Base-by-base conservation (phyloP, 2,113 vertebrate genomes). In the Channa argus region DNA sequence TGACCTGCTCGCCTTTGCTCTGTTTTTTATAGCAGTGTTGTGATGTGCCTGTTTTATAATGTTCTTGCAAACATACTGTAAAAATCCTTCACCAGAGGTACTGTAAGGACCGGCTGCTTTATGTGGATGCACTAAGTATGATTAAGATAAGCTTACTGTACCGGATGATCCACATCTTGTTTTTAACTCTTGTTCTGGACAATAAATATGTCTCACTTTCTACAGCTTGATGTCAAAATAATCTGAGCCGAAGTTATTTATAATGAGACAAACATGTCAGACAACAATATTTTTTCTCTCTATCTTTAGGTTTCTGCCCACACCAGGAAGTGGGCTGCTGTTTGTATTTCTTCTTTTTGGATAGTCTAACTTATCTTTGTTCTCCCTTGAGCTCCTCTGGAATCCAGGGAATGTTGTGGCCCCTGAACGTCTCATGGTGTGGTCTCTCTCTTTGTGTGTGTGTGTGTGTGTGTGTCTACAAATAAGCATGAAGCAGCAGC, bases 351-450 rank as follows among this genome's bases (percentile, higher is more conserved):
- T 74, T 38, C 45, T 85, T 60, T 73, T 75, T 53, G 61, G 82
- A 80, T 85, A 73, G 13, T 85, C 63, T 60, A 55, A 58, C 58
- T 69, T 76, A 71, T 85, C 71, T 80, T 75, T 84, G 72, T 43
- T 79, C 82, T 83, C 62, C 69, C 83, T 76, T 75, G 82, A 82
- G 74, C 71, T 77, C 41, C 73, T 78, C 54, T 87, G 90, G 90
- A 91, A 92, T 90, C 77, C 83, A 58, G 73, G 50, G 88, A 89
- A 93, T 87, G 86, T 60, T 80, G 75, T 49, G 86, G 79, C 84
- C 80, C 82, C 77, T 72, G 65, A 87, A 81, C 8, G 13, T 71
- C 56, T 79, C 86, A 64, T 69, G 77, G 59, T 61, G 68, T 50
- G 37, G 13, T 15, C 65, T 64, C 10, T 70, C 0, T 9, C 11